Evolutionary conservation across 2,113 vertebrate genomes (phyloP), one percentile per base, ranked within the genome.

Genomic region (Elachura formosa): DNA sequence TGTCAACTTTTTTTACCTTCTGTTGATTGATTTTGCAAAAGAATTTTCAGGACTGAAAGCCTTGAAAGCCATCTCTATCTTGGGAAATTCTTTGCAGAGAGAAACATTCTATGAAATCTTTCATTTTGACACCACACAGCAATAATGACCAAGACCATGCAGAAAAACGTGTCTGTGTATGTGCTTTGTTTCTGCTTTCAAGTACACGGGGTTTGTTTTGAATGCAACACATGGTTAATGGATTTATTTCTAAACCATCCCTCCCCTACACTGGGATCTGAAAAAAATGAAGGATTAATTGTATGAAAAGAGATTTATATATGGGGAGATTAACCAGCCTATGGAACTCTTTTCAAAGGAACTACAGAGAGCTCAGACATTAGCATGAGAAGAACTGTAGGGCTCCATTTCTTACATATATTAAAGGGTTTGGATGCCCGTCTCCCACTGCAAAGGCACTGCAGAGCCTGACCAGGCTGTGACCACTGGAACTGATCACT

Each of bases 311-410:
- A 89, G 59, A 86, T 84, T 96, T 63, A 67, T 90, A 71, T 87
- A 81, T 5, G 4, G 21, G 52, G 77, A 95, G 89, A 96, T 95
- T 94, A 94, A 84, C 45, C 86, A 91, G 69, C 34, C 89, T 68
- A 25, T 61, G 80, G 77, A 68, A 64, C 19, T 81, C 67, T 63
- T 86, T 93, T 71, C 40, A 87, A 73, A 91, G 61, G 40, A 87
- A 64, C 33, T 68, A 84, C 84, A 90, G 71, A 84, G 4, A 89
- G 28, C 38, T 49, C 59, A 90, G 56, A 69, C 56, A 91, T 93
- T 94, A 94, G 71, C 91, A 94, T 89, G 55, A 91, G 71, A 94
- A 96, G 95, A 93, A 91, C 81, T 43, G 21, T 18, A 69, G 33
- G 62, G 66, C 41, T 56, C 25, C 26, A 48, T 74, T 63, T 87